Base-by-base conservation (phyloP, 30 jellyfish, hydroid and myxozoan species). In the Aurelia sp. region DNA sequence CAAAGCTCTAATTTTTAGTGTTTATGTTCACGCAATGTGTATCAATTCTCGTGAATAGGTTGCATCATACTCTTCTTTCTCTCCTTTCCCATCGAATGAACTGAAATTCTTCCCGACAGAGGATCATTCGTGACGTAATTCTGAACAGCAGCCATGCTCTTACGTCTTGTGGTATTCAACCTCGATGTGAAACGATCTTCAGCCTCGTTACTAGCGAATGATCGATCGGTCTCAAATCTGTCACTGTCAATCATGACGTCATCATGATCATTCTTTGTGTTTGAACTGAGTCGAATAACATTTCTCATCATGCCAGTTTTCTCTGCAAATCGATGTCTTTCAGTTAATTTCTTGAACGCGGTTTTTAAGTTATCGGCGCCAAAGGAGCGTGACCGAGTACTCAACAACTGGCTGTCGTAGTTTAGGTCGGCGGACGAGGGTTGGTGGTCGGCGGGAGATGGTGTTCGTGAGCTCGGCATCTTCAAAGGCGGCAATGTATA, bases 131-230 rank as follows among this genome's bases (percentile, higher is more conserved):
- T 35, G 22, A 87, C 93, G 50, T 67, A 12, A 22, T 84, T 84
- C 64, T 84, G 93, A 48, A 72, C 86, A 12, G 78, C 84, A 10
- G 86, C 78, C 35, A 48, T 51, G 52, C 81, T 74, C 12, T 55
- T 81, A 27, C 93, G 68, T 24, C 82, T 59, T 0, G 61, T 60
- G 19, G 63, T 18, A 22, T 63, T 73, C 67, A 84, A 81, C 86
- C 93, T 84, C 88, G 93, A 76, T 61, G 82, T 84, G 88, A 38
- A 84, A 15, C 75, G 74, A 52, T 72, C 82, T 21, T 72, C 88
- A 38, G 87, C 80, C 87, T 84, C 88, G 82, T 77, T 50, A 24
- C 51, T 84, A 73, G 27, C 31, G 30, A 22, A 9, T 9, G 84
- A 50, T 51, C 77, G 63, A 33, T 67, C 84, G 20, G 65, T 81